A percentile compares a stretch with the other conserved stretches of the same genome.
These are phyloP conservation scores for Halocynthia aurantium DNA, from an alignment of 23 tunicate genomes.

Conservation along the genomic window DNA sequence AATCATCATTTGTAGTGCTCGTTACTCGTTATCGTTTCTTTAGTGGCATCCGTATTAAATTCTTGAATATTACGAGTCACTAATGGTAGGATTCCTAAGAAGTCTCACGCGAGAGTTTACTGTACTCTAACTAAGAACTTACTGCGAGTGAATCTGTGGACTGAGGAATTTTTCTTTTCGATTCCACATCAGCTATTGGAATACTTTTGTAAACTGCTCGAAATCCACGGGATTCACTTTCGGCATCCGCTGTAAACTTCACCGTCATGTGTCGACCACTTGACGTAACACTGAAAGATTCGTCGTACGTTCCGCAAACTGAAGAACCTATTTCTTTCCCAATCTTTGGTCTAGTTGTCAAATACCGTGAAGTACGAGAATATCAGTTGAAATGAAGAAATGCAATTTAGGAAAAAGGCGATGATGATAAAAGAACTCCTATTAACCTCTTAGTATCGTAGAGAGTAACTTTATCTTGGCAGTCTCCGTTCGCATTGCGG, in stretches of 20 bases:
- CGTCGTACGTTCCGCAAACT: constrained; percentile 5
- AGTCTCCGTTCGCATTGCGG: constrained; percentile 9
- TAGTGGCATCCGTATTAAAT: no score
- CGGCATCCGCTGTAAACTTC: constrained; percentile 1
- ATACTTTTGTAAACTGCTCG: neutral
- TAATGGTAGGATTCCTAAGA: no score
- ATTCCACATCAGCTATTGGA: no score
- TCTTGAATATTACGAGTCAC: no score
- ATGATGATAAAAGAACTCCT: no score
- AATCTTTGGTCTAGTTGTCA: neutral
- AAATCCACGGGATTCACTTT: constrained; percentile 4
- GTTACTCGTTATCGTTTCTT: no score
- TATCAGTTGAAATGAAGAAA: no score
- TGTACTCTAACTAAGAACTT: neutral
- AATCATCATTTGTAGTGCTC: no score
- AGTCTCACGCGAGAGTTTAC: no score
- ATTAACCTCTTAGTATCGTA: constrained; percentile 8
- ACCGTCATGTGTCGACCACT: constrained; percentile 1
- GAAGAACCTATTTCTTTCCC: neutral
- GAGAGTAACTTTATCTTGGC: neutral
- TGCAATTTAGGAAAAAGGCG: no score
- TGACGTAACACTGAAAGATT: neutral
- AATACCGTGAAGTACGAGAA: no score
- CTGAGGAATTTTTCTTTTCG: neutral
- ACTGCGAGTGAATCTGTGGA: neutral